A percentile compares a stretch with the other conserved stretches of the same genome.
These are phyloP conservation scores for Leptogaster cylindrica DNA, from an alignment of 2,888 invertebrate species.

Conservation along the genomic window DNA sequence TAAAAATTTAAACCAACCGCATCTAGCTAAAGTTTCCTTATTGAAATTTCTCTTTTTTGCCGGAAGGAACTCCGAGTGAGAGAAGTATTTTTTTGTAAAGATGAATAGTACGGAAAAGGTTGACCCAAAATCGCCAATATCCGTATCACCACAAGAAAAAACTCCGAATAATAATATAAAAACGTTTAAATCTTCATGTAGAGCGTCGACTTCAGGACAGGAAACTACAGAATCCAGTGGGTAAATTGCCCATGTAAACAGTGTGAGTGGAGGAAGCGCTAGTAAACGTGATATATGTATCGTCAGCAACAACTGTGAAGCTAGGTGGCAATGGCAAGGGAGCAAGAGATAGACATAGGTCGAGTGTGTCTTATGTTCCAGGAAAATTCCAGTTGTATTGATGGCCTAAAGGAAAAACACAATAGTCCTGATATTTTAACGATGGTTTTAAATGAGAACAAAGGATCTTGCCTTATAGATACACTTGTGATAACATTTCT, in stretches of 20 bases:
- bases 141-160: slow-evolving; percentile 46
- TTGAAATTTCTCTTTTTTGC: too few relatives aligned
- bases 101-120: too few relatives aligned
- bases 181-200: slow-evolving; percentile 57
- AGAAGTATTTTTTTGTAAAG: too few relatives aligned
- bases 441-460: slow-evolving; percentile 56
- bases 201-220: slow-evolving; percentile 59
- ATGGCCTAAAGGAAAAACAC: slow-evolving; percentile 52
- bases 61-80: too few relatives aligned
- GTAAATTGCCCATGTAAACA: background rate
- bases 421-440: slow-evolving; percentile 58
- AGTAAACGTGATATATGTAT: too few relatives aligned
- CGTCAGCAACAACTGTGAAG: slow-evolving; percentile 22
- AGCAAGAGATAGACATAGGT: slow-evolving; percentile 41
- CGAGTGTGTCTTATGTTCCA: slow-evolving; percentile 38
- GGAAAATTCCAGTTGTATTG: slow-evolving; percentile 49
- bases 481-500: slow-evolving; percentile 57
- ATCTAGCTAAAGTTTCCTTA: too few relatives aligned
- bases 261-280: too few relatives aligned
- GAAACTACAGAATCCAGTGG: slow-evolving; percentile 49
- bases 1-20: too few relatives aligned
- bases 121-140: slow-evolving; percentile 11
- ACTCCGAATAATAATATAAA: slow-evolving; percentile 53
- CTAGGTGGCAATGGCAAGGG: slow-evolving; percentile 46
- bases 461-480: slow-evolving; percentile 55